Evolutionary conservation across 2,113 vertebrate species (phyloP).

Genomic region (Mesitornis unicolor): DNA sequence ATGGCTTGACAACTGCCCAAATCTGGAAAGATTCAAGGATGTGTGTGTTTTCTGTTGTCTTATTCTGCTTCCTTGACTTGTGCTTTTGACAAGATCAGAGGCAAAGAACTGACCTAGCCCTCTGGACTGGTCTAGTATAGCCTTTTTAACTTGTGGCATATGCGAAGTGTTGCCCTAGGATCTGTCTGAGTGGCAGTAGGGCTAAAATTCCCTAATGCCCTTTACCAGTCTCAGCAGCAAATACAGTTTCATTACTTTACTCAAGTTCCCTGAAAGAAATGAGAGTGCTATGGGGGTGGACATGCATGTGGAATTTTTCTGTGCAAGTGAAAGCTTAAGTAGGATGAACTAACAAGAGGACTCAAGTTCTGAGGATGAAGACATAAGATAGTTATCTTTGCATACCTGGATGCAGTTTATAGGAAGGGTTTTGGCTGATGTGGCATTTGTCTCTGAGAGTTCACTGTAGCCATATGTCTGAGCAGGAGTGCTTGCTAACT

Average conservation of each 20-base stretch:
- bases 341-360: background rate
- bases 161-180: background rate
- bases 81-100: background rate
- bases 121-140: background rate
- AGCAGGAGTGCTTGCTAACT: background rate
- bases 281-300: accelerated
- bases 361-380: background rate
- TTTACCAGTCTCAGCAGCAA: background rate
- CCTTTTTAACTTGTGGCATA: background rate
- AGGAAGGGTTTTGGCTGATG: background rate
- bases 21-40: background rate
- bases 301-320: background rate
- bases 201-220: background rate
- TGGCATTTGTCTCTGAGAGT: background rate
- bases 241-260: background rate
- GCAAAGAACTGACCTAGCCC: background rate
- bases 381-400: background rate
- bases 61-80: background rate
- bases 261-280: background rate
- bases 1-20: background rate
- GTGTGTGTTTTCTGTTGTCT: background rate
- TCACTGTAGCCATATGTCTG: background rate
- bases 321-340: background rate
- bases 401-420: background rate
- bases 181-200: too few species aligned